Evolutionary conservation across 2,888 invertebrate species (phyloP), one percentile per base, ranked within the genome.

Genomic region (Andricus curvator): DNA sequence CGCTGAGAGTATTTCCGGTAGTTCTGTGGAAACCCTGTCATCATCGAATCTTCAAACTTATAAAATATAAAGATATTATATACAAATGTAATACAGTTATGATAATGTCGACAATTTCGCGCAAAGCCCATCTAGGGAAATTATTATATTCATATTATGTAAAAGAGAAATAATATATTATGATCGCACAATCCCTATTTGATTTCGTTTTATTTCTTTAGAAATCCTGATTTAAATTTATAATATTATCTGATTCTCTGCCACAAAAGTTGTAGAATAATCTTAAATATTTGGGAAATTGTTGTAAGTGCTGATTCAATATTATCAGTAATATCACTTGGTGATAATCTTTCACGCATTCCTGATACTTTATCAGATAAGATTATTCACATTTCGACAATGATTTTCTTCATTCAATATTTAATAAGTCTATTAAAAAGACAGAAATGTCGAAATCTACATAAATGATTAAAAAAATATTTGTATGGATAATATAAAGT

Each of bases 111-210:
- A 68, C 48, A 68, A 68, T 44, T 68, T 48, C 15, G 67, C 67
- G 67, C 41, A 44, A 67, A 67, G 67, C 67, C 67, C 67, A 44
- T 66, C 2, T n/a, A 68, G 44, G 44, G 48, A 48, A 22, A 68
- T 68, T 68, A 68, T 67, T 68, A 68, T 48, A 44, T 68, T 44
- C 25, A 48, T 68, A 68, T 68, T 48, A 68, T 68, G 68, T 68
- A 68, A 81, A 65, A 78, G 66, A 66, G 51, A 76, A 76, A 76
- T 77, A 81, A 81, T 81, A 81, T 33, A 81, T 77, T 67, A 81
- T 79, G 48, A 81, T 79, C 67, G 79, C 79, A 81, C 81, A 79
- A 78, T 62, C 64, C 64, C 64, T 15, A 64, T 13, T 25, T 25
- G 25, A 62, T 25, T 22, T 15, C 4, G 4, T 62, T 62, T 62